Conservation (phyloP, 2,888 invertebrate genomes). For the Mythimna vitellina region DNA sequence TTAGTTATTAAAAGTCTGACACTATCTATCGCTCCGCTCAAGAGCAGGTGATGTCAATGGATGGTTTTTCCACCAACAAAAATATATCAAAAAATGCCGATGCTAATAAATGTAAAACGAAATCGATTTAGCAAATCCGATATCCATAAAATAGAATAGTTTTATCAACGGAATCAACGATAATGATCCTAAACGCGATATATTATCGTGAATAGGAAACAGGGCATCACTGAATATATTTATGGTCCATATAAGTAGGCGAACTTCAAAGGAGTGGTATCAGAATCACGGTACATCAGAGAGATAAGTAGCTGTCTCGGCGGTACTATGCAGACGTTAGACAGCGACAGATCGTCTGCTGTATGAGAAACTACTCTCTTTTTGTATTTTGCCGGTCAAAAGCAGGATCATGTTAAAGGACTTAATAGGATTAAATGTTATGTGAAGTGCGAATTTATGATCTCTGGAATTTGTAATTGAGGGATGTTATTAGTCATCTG, state of each 20-base stretch:
- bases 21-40: too few relatives aligned
- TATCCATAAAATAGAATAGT: constrained; percentile 29
- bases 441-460: constrained; percentile 28
- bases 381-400: constrained; percentile 6
- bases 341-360: constrained; percentile 42
- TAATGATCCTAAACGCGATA: constrained; percentile 46
- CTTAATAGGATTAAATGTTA: constrained; percentile 22
- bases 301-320: constrained; percentile 57
- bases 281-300: constrained; percentile 63
- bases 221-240: constrained; percentile 63
- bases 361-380: constrained; percentile 27
- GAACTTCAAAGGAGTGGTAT: constrained; percentile 63
- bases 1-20: too few relatives aligned
- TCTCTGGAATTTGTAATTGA: constrained; percentile 8
- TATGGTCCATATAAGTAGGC: constrained; percentile 61
- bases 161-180: constrained; percentile 48
- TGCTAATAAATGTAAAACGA: constrained; percentile 34
- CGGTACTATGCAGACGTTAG: constrained; percentile 36
- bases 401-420: constrained; percentile 20
- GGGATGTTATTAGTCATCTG: constrained; percentile 24
- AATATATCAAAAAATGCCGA: constrained; percentile 24
- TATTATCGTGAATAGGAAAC: constrained; percentile 59
- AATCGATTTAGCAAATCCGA: constrained; percentile 31
- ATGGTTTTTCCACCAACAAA: too few relatives aligned
- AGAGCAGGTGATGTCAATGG: too few relatives aligned